A percentile compares a stretch with the other conserved stretches of the same genome.
phyloP scores from a whole-genome alignment of 2,888 invertebrate species.

The Caenorhabditis sp. region DNA sequence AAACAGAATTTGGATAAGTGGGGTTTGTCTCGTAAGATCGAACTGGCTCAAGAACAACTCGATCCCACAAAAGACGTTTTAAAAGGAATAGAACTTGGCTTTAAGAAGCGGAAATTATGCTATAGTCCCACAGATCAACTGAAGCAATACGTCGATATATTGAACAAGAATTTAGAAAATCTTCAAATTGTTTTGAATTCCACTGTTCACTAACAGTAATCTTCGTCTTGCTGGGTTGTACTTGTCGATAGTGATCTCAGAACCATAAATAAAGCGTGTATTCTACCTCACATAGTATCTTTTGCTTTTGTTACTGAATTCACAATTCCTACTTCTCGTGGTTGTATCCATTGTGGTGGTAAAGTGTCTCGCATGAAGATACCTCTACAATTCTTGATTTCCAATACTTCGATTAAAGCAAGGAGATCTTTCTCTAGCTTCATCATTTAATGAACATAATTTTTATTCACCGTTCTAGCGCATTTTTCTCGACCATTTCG shows the following conservation, averaged over 20 bases:
- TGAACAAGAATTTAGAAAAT: constrained; percentile 50
- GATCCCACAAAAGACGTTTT: constrained; percentile 47
- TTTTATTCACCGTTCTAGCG: constrained; percentile 4
- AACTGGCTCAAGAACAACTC: constrained; percentile 50
- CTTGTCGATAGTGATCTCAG: too few species aligned
- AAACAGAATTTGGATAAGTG: constrained; percentile 37
- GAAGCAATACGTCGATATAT: constrained; percentile 41
- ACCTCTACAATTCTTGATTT: too few species aligned
- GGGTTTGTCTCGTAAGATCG: constrained; percentile 50
- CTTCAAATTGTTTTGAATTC: constrained; percentile 10
- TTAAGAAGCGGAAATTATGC: constrained; percentile 34
- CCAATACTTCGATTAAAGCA: too few species aligned
- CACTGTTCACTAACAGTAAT: not conserved
- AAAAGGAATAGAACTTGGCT: constrained; percentile 44
- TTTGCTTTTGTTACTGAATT: too few species aligned
- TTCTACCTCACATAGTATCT: too few species aligned
- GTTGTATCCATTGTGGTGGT: not conserved
- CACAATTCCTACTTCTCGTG: too few species aligned
- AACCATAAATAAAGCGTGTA: too few species aligned
- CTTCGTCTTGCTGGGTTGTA: not conserved
- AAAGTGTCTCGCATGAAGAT: not conserved
- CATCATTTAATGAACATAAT: not conserved
- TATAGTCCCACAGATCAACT: constrained; percentile 53
- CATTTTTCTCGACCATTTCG: constrained; percentile 1
- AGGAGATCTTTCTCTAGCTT: not conserved